Conservation (phyloP, 2,797 vertebrate species). For the Sebastes iracundus region DNA sequence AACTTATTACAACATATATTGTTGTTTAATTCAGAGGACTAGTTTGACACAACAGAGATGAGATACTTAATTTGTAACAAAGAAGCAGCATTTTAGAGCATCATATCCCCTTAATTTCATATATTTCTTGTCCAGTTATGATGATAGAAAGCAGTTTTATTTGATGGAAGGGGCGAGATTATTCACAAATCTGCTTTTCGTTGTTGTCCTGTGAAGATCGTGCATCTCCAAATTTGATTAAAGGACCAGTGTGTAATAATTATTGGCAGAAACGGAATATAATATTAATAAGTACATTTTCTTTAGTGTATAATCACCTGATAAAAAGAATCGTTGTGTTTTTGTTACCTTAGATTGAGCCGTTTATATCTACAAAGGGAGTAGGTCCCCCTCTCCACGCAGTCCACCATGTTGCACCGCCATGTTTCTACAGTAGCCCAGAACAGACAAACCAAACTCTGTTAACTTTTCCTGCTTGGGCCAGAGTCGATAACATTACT, state of each 20-base stretch:
- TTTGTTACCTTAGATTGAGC: too few species aligned
- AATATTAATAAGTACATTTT: accelerated
- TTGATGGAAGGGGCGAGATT: not conserved
- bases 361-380: too few species aligned
- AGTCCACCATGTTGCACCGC: too few species aligned
- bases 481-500: too few species aligned
- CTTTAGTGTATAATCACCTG: too few species aligned
- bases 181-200: not conserved
- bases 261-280: too few species aligned
- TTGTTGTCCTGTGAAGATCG: not conserved
- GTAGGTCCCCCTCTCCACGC: accelerated
- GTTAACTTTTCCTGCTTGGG: too few species aligned
- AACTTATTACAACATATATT: not conserved
- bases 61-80: not conserved
- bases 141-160: not conserved
- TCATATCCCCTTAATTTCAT: not conserved
- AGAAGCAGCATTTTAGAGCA: not conserved
- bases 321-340: too few species aligned
- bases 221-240: not conserved
- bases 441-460: too few species aligned
- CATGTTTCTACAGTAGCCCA: too few species aligned
- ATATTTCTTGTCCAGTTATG: not conserved
- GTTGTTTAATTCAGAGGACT: not conserved
- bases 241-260: not conserved
- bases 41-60: not conserved